Evolutionary conservation across 2,888 invertebrate species (phyloP), one percentile per base, ranked within the genome.

Genomic region (Miltochrista miniata): DNA sequence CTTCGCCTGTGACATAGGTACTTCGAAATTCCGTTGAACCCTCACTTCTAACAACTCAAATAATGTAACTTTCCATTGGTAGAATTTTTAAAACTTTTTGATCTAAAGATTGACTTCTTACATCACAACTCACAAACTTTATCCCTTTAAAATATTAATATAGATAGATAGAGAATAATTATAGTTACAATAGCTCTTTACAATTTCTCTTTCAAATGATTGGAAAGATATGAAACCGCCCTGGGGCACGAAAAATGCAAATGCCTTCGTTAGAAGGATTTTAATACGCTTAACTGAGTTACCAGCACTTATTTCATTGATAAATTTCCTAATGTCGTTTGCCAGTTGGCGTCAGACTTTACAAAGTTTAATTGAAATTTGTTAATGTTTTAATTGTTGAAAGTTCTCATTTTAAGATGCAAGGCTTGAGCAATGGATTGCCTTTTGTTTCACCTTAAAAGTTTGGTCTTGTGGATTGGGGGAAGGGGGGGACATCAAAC

Each of bases 221-320:
- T 47, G 43, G 31, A 52, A 48, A 43, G 39, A 44, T 53, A 54
- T 49, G 33, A 46, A 35, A 38, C 24, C 44, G 34, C 49, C 44
- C 48, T 39, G 36, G 42, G 45, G 43, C 36, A 40, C 40, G 50
- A 58, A 65, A 62, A 64, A 64, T 69, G 63, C 57, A 64, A 69
- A 69, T 69, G 54, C 48, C 57, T 57, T 63, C 58, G 51, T 61
- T 58, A 58, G 53, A 47, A 54, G 41, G 46, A 36, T 45, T 53
- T 56, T 50, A 35, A 38, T 42, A 37, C 29, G 36, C 45, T 56
- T 58, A 47, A 48, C 43, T 15, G 51, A 54, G 56, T 45, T 55
- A 45, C 14, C 34, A 30, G 34, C 42, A 50, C 48, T 52, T 43
- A 52, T 58, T 55, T 48, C 50, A 42, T 45, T 18, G 39, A 42